Evolutionary conservation across 2,888 invertebrate genomes (phyloP).

Genomic region (Griposia aprilina): DNA sequence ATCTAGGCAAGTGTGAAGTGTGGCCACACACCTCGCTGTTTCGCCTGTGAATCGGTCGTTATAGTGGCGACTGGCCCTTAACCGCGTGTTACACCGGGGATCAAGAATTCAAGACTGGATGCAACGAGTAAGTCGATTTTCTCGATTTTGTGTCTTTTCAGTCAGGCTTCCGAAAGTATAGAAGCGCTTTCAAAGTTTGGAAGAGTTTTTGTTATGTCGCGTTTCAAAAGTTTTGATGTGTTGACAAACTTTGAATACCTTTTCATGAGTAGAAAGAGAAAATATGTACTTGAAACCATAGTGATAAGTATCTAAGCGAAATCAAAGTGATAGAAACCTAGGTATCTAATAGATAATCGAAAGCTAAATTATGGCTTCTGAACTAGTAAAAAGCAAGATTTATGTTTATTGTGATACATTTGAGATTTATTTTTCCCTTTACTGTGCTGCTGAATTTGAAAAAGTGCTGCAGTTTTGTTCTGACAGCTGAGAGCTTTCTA

Average conservation of each 20-base stretch:
- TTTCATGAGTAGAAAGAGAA: slow-evolving; percentile 15
- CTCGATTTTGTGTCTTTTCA: slow-evolving; percentile 30
- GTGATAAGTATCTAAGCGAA: neutral
- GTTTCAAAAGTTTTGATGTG: slow-evolving; percentile 19
- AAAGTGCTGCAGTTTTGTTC: slow-evolving; percentile 23
- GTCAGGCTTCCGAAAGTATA: neutral
- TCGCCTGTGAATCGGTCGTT: slow-evolving; percentile 31
- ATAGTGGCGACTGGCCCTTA: slow-evolving; percentile 19
- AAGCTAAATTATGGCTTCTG: neutral
- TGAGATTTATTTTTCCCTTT: slow-evolving; percentile 5
- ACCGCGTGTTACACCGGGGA: slow-evolving; percentile 19
- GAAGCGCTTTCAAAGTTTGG: slow-evolving; percentile 32
- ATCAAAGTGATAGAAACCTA: neutral
- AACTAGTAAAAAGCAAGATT: slow-evolving; percentile 23
- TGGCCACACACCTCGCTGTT: slow-evolving; percentile 73
- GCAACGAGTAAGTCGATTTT: slow-evolving; percentile 24
- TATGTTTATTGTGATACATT: slow-evolving; percentile 15
- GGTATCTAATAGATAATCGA: neutral
- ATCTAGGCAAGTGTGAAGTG: slow-evolving; percentile 71
- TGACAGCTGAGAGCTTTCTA: slow-evolving; percentile 32
- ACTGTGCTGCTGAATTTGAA: slow-evolving; percentile 13
- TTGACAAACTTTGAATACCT: slow-evolving; percentile 21
- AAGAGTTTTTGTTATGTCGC: slow-evolving; percentile 27
- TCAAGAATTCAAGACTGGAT: slow-evolving; percentile 7
- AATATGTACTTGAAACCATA: slow-evolving; percentile 8